Conservation (phyloP, 1,140 invertebrate species). For the Drosophila sp. region DNA sequence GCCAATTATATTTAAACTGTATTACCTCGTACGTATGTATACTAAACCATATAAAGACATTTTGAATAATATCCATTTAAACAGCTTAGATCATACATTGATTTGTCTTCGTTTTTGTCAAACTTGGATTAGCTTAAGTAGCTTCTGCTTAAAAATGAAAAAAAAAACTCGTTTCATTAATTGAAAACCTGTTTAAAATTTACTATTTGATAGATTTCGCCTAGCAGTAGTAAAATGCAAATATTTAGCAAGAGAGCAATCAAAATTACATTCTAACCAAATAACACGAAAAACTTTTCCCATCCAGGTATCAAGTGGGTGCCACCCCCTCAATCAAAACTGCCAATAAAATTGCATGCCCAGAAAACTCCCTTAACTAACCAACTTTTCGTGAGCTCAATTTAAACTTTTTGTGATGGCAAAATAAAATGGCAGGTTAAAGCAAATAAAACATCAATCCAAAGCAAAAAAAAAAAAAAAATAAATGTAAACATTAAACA, state of each 20-base stretch:
- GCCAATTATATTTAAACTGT: neutral
- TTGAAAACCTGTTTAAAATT: slow-evolving; percentile 9
- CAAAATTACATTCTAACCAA: slow-evolving; percentile 19
- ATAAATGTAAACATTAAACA: neutral
- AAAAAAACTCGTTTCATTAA: neutral
- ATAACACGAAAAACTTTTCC: slow-evolving; percentile 18
- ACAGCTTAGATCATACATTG: slow-evolving; percentile 1
- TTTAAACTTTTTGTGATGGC: slow-evolving; percentile 30
- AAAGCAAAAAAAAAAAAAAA: slow-evolving; percentile 1
- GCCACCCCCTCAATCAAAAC: neutral
- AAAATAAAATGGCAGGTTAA: slow-evolving; percentile 9
- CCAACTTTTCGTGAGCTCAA: slow-evolving; percentile 20
- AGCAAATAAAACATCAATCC: neutral
- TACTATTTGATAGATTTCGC: neutral
- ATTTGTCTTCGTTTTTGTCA: neutral
- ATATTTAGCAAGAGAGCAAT: slow-evolving; percentile 7
- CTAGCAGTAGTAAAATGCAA: neutral
- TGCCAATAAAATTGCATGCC: slow-evolving; percentile 31
- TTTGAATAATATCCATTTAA: neutral
- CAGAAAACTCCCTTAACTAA: slow-evolving; percentile 16
- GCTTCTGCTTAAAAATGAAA: neutral
- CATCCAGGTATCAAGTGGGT: neutral
- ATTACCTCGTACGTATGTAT: neutral
- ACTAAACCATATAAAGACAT: neutral
- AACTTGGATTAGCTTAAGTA: neutral